Percentiles rank a stretch among this genome's conserved stretches.
phyloP scores from a whole-genome alignment of 1,140 invertebrate genomes.

The Apis cerana region DNA sequence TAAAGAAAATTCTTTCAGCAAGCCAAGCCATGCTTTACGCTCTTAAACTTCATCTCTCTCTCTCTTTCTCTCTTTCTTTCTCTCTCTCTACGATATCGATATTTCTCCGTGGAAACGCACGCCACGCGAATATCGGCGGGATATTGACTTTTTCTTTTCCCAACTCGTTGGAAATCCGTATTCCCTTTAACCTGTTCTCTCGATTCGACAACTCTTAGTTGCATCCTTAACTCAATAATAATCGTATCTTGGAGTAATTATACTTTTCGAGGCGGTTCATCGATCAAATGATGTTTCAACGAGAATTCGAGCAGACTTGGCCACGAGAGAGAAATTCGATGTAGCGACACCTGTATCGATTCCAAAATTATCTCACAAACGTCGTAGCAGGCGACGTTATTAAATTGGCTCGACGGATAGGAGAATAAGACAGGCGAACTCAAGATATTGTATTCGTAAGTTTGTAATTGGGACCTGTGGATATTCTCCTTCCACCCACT shows the following conservation, averaged over 20 bases:
- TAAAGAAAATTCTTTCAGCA: slow-evolving; percentile 1
- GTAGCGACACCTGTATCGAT: slow-evolving; percentile 71
- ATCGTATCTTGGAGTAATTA: no score
- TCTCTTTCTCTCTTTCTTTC: slow-evolving; percentile 17
- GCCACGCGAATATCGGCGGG: background rate
- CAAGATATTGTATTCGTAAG: slow-evolving; percentile 48
- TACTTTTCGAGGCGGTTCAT: background rate
- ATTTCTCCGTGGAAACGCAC: background rate
- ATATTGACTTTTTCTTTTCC: background rate
- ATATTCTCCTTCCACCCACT: background rate
- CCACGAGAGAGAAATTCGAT: slow-evolving; percentile 55
- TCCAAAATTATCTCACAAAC: slow-evolving; percentile 69
- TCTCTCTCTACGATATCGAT: slow-evolving; percentile 25
- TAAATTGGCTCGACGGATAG: background rate
- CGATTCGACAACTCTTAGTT: background rate
- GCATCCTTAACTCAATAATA: background rate
- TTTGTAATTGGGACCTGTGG: slow-evolving; percentile 50
- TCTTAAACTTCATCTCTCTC: slow-evolving; percentile 21
- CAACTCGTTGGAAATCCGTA: background rate
- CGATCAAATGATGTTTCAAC: slow-evolving; percentile 45
- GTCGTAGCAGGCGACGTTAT: slow-evolving; percentile 52
- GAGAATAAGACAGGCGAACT: background rate
- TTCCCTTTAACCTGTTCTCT: background rate
- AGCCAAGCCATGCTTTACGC: background rate
- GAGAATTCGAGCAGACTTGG: slow-evolving; percentile 36